phyloP scores from a whole-genome alignment of 1,140 invertebrate genomes.

The Chelonus insularis region DNA sequence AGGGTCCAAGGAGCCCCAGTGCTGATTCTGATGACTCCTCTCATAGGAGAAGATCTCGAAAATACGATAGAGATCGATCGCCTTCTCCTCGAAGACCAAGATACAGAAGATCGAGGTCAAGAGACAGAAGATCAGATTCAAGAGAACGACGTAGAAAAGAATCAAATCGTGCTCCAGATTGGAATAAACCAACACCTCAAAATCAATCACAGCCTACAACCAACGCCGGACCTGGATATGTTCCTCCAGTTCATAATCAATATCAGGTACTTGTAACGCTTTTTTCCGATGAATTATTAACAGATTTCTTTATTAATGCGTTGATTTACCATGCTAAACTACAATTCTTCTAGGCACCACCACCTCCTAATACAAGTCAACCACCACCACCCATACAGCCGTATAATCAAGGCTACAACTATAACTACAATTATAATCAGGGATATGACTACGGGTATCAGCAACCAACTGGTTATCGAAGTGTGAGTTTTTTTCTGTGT shows the following conservation, averaged over 20 bases:
- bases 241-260: conserved; percentile 50
- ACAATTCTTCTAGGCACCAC: conserved; percentile 37
- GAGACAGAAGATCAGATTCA: conserved; percentile 50
- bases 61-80: conserved; percentile 50
- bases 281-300: too few relatives aligned
- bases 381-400: conserved; percentile 48
- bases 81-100: conserved; percentile 52
- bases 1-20: conserved; percentile 51
- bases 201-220: conserved; percentile 32
- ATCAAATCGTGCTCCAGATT: conserved; percentile 43
- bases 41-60: conserved; percentile 49
- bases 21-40: conserved; percentile 52
- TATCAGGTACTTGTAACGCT: conserved; percentile 53
- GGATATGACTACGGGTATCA: conserved; percentile 53
- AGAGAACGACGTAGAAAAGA: conserved; percentile 50
- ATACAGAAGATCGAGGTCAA: conserved; percentile 51
- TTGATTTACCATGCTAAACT: too few relatives aligned
- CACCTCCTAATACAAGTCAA: conserved; percentile 49
- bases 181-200: conserved; percentile 40
- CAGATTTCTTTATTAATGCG: too few relatives aligned
- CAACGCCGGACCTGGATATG: conserved; percentile 42
- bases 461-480: conserved; percentile 49
- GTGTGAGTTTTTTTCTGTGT: conserved; percentile 46
- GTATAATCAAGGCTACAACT: conserved; percentile 52
- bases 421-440: conserved; percentile 49